phyloP scores from a whole-genome alignment of 2,113 vertebrate genomes.

The Ameiurus melas region DNA sequence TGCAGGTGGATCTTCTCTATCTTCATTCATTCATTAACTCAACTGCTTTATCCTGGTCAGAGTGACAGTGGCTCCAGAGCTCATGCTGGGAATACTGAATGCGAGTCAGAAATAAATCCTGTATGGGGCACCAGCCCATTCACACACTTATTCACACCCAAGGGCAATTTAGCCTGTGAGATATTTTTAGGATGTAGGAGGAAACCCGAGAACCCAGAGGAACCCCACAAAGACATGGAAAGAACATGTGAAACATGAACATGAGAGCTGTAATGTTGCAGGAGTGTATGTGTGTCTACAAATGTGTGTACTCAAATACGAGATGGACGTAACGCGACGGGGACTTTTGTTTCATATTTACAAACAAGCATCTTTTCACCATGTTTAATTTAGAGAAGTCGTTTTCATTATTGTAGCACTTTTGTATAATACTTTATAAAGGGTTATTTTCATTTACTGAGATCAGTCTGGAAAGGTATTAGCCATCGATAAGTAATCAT shows the following conservation, averaged over 20 bases:
- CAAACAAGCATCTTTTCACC: not conserved
- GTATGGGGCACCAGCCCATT: not conserved
- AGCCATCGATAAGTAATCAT: not conserved
- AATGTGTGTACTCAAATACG: not conserved
- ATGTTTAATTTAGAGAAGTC: not conserved
- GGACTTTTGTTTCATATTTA: not conserved
- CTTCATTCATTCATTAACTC: not conserved
- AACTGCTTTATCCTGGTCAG: not conserved
- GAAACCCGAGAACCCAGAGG: not conserved
- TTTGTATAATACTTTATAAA: not conserved
- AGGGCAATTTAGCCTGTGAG: not conserved
- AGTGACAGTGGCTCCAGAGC: not conserved
- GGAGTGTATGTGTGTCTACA: not conserved
- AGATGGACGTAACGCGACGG: not conserved
- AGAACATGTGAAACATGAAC: not conserved
- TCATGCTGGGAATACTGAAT: not conserved
- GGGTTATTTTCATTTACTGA: not conserved
- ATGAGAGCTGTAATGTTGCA: not conserved
- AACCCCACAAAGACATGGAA: not conserved
- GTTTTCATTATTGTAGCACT: not conserved
- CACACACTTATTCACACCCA: not conserved
- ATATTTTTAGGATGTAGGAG: not conserved
- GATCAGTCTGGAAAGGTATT: no score
- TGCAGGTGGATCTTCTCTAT: not conserved
- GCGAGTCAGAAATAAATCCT: not conserved